These are phyloP conservation scores for Drosophila mayaguana DNA, from an alignment of 2,888 invertebrate genomes.

Conservation along the genomic window DNA sequence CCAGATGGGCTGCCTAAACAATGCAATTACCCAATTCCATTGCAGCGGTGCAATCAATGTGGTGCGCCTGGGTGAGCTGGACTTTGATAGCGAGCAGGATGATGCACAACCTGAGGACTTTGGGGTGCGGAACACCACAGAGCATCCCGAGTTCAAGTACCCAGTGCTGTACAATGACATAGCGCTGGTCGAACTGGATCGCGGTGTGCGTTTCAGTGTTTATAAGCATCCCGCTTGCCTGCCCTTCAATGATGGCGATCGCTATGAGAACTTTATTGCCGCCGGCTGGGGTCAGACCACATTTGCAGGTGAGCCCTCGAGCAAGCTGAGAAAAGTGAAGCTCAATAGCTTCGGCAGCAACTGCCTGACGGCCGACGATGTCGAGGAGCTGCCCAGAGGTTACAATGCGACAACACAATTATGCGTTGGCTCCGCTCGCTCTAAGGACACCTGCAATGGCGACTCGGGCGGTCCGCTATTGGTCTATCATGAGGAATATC, in stretches of 20 bases:
- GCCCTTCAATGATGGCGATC: constrained; percentile 63
- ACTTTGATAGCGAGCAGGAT: constrained; percentile 72
- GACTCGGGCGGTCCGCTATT: constrained; percentile 81
- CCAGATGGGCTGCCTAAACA: no score
- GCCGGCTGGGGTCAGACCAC: constrained; percentile 86
- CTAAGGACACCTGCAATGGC: constrained; percentile 76
- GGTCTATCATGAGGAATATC: constrained; percentile 60
- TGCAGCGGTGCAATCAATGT: constrained; percentile 72
- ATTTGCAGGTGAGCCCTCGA: constrained; percentile 74
- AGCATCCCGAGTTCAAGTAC: constrained; percentile 84
- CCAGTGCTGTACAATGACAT: constrained; percentile 86
- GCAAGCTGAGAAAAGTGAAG: constrained; percentile 86
- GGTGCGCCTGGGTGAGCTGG: constrained; percentile 81
- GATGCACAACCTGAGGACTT: constrained; percentile 80
- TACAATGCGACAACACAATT: constrained; percentile 64
- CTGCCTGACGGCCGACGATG: constrained; percentile 40
- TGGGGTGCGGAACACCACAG: constrained; percentile 65
- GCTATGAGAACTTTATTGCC: constrained; percentile 80
- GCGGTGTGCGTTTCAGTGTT: constrained; percentile 81
- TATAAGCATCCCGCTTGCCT: constrained; percentile 86
- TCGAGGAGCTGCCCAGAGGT: constrained; percentile 63
- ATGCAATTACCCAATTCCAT: not conserved
- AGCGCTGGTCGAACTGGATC: constrained; percentile 85
- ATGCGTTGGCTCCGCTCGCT: constrained; percentile 71
- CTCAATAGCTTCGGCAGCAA: constrained; percentile 82